Percentiles rank a stretch among this genome's conserved stretches.
Evolutionary conservation across 2,113 vertebrate genomes (phyloP).

Genomic region (Edolisoma coerulescens): DNA sequence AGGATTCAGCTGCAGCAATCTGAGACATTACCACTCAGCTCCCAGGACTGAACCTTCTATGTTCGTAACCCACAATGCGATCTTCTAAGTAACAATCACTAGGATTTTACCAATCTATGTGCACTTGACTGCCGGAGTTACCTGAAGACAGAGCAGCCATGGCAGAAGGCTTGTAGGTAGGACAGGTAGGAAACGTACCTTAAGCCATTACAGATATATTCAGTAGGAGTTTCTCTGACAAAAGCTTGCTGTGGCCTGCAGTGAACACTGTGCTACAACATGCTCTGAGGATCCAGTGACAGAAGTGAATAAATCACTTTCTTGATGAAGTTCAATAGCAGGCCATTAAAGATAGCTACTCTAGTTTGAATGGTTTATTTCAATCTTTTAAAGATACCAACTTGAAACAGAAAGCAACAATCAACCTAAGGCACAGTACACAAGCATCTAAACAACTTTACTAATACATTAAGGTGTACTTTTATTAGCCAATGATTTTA

Average conservation of each 20-base stretch:
- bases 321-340: neutral
- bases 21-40: neutral
- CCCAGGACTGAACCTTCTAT: neutral
- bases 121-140: neutral
- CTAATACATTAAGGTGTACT: neutral
- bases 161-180: neutral
- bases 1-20: neutral
- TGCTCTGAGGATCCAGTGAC: neutral
- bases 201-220: neutral
- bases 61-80: neutral
- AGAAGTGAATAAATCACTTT: neutral
- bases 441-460: neutral
- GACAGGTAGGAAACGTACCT: neutral
- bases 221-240: neutral
- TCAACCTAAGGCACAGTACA: neutral
- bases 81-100: neutral
- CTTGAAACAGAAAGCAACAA: neutral
- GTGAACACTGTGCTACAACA: neutral
- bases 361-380: neutral
- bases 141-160: neutral
- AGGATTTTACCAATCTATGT: neutral
- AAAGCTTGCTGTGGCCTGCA: neutral
- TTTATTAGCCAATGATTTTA: constrained; percentile 14
- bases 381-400: neutral
- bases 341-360: neutral